A percentile compares a stretch with the other conserved stretches of the same genome.
Evolutionary conservation across 1,140 invertebrate genomes (phyloP).

Genomic region (Drosophila lowei): DNA sequence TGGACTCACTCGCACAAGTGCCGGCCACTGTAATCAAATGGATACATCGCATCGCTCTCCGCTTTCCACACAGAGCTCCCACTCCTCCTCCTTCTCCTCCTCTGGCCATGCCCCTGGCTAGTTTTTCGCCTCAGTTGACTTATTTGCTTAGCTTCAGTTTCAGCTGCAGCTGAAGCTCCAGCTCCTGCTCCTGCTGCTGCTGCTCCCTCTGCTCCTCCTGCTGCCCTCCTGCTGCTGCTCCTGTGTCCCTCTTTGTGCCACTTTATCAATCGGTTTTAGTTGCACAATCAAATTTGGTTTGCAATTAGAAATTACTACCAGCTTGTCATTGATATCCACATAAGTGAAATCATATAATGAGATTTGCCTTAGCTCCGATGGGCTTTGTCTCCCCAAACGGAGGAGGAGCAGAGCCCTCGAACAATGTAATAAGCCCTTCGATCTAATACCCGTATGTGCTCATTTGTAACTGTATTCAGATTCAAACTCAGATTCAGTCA

Average conservation of each 20-base stretch:
- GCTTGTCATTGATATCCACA: constrained; percentile 27
- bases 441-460: background rate
- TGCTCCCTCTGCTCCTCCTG: too few relatives aligned
- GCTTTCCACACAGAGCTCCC: background rate
- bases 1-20: constrained; percentile 29
- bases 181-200: background rate
- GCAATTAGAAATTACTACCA: constrained; percentile 63
- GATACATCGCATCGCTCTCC: constrained; percentile 41
- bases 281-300: constrained; percentile 56
- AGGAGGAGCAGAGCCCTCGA: background rate
- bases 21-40: constrained; percentile 57
- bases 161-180: too few relatives aligned
- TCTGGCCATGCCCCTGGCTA: constrained; percentile 13
- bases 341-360: constrained; percentile 37
- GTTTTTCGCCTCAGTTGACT: constrained; percentile 58
- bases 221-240: background rate
- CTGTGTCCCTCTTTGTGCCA: background rate
- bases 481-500: too few relatives aligned
- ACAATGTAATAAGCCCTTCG: constrained; percentile 2
- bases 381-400: background rate
- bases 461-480: background rate
- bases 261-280: constrained; percentile 37
- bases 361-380: constrained; percentile 16
- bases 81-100: background rate
- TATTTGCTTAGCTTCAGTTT: constrained; percentile 56